These are phyloP conservation scores for Protobothrops mucrosquamatus DNA, from an alignment of 2,113 vertebrate genomes.

Conservation along the genomic window DNA sequence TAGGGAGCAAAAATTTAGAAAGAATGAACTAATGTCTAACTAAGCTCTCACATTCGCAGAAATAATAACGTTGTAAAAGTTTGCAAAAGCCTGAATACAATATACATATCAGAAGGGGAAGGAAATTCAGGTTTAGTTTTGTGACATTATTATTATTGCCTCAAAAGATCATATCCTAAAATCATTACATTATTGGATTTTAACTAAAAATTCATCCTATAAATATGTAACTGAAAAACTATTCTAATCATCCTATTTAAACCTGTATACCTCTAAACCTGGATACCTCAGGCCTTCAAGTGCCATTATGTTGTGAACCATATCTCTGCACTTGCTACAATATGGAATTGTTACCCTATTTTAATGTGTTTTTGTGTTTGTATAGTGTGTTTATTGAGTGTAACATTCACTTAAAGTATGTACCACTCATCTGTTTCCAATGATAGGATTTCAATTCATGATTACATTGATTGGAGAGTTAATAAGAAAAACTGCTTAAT, in stretches of 20 bases:
- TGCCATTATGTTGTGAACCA: background rate
- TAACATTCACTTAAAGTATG: background rate
- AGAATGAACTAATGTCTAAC: background rate
- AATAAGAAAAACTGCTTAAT: background rate
- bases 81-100: background rate
- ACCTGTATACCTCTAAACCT: background rate
- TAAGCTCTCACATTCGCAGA: background rate
- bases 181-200: background rate
- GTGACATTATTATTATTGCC: background rate
- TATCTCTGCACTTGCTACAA: background rate
- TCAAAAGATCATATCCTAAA: background rate
- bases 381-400: background rate
- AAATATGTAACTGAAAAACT: background rate
- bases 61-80: background rate
- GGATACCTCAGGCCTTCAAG: background rate
- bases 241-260: background rate
- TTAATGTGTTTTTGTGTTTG: background rate
- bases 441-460: background rate
- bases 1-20: background rate
- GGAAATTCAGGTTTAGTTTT: background rate
- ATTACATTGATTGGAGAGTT: background rate
- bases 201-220: background rate
- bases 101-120: background rate
- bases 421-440: background rate
- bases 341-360: background rate